Evolutionary conservation across 2,113 vertebrate genomes (phyloP), one percentile per base, ranked within the genome.

Genomic region (Tiliqua scincoides): DNA sequence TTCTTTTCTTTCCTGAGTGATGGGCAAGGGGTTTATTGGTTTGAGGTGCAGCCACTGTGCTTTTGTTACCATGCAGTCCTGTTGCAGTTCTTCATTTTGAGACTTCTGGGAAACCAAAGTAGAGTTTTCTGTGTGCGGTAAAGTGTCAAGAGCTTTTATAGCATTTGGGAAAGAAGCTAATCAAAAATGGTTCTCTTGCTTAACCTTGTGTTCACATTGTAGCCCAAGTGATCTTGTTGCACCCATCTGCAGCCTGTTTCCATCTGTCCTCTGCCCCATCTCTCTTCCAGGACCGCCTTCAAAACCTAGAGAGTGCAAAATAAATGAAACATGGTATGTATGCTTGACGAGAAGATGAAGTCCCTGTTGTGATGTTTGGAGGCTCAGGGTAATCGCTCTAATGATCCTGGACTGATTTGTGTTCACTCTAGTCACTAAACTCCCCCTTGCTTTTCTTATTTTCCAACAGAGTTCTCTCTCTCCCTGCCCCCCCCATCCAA

Each of bases 1-100:
- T 32, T 27, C 72, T 1, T 12, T 32, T 27, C 78, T 0, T 0
- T 43, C 12, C 0, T 0, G 52, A 1, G 11, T 0, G 10, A 12
- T 18, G 30, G 20, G 4, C 17, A 12, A 4, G 0, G 7, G 21
- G 7, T 86, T 78, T 18, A 2, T 27, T 17, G 59, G 21, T 52
- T 75, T 23, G 12, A 54, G 30, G 63, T 82, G 30, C 27, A 21
- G 63, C 30, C 40, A 48, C 52, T 80, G 14, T 25, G 2, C 0
- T 2, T 35, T 76, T 80, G 35, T 27, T 68, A 2, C 27, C 17
- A 0, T 0, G 15, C 15, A 59, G 63, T 82, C n/a, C 57, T 35
- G 11, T 12, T 32, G 40, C 30, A 74, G 20, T 14, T 27, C 74
- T 75, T 52, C 40, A 54, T 65, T 76, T 76, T 72, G 52, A 27